A percentile compares a stretch with the other conserved stretches of the same genome.
These are phyloP conservation scores for Centruroides vittatus DNA, from an alignment of 1,140 invertebrate genomes.

Conservation along the genomic window DNA sequence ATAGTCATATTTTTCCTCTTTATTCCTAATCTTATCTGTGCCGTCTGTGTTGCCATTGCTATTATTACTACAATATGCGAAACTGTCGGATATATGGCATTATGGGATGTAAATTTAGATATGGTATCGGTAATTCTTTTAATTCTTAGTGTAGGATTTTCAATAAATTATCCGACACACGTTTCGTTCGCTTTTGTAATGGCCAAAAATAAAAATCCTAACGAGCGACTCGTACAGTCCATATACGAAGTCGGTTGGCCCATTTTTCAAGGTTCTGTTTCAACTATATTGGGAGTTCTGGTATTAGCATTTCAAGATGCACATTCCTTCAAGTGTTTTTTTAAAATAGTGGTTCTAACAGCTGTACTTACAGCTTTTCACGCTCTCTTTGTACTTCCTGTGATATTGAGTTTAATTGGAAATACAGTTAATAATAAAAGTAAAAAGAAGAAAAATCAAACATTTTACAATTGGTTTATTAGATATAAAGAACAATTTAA, in stretches of 20 bases:
- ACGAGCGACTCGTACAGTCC: slow-evolving; percentile 66
- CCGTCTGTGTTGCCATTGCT: slow-evolving; percentile 84
- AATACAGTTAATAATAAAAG: too few species aligned
- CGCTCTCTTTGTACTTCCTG: slow-evolving; percentile 76
- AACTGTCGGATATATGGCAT: slow-evolving; percentile 90
- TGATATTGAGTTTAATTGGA: slow-evolving; percentile 41
- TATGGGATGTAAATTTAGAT: slow-evolving; percentile 87
- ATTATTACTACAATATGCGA: slow-evolving; percentile 88
- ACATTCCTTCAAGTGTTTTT: slow-evolving; percentile 92
- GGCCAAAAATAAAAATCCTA: slow-evolving; percentile 32
- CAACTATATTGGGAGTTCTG: slow-evolving; percentile 76
- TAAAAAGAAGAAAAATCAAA: too few species aligned
- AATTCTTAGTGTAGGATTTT: slow-evolving; percentile 97
- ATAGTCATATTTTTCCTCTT: slow-evolving; percentile 89
- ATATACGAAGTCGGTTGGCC: slow-evolving; percentile 79
- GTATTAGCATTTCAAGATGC: slow-evolving; percentile 75
- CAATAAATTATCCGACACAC: slow-evolving; percentile 91
- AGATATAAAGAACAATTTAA: too few species aligned
- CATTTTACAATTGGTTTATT: too few species aligned
- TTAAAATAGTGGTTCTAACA: slow-evolving; percentile 93
- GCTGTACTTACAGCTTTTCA: slow-evolving; percentile 88
- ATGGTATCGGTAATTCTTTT: slow-evolving; percentile 97
- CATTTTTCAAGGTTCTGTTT: slow-evolving; percentile 85
- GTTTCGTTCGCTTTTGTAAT: slow-evolving; percentile 87
- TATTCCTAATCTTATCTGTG: slow-evolving; percentile 83